Evolutionary conservation across 2,113 vertebrate species (phyloP).

Genomic region (Piliocolobus tephrosceles): DNA sequence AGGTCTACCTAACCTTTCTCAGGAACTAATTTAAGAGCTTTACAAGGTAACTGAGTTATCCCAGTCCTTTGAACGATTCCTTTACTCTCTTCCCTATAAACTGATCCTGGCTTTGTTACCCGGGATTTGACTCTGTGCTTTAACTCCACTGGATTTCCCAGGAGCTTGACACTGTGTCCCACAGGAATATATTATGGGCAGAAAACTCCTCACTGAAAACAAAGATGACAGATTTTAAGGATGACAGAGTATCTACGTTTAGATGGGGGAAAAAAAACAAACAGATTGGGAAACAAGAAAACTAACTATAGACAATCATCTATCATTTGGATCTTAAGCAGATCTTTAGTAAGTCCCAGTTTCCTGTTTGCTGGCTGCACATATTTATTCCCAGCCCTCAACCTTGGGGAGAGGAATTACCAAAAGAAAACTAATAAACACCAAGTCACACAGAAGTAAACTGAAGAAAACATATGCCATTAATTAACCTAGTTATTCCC

Average conservation of each 20-base stretch:
- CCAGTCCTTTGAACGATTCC: not conserved
- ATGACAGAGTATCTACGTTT: not conserved
- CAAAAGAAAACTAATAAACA: not conserved
- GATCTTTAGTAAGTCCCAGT: not conserved
- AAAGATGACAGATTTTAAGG: not conserved
- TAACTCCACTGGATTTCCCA: not conserved
- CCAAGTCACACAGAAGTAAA: not conserved
- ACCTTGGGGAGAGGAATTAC: not conserved
- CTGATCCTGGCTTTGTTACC: not conserved
- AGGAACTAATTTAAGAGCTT: not conserved
- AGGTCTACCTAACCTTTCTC: not conserved
- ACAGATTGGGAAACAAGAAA: not conserved
- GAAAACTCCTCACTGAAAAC: not conserved
- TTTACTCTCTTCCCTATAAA: not conserved
- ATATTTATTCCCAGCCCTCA: not conserved
- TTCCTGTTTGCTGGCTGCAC: not conserved
- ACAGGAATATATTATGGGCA: not conserved
- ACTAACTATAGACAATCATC: not conserved
- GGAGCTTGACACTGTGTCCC: not conserved
- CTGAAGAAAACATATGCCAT: not conserved
- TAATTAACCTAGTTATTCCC: not conserved
- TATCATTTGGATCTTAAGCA: not conserved
- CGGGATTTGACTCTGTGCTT: not conserved
- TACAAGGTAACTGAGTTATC: not conserved
- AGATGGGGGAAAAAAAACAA: not conserved